Evolutionary conservation across 2,888 invertebrate genomes (phyloP).

Genomic region (Spialia ferax): DNA sequence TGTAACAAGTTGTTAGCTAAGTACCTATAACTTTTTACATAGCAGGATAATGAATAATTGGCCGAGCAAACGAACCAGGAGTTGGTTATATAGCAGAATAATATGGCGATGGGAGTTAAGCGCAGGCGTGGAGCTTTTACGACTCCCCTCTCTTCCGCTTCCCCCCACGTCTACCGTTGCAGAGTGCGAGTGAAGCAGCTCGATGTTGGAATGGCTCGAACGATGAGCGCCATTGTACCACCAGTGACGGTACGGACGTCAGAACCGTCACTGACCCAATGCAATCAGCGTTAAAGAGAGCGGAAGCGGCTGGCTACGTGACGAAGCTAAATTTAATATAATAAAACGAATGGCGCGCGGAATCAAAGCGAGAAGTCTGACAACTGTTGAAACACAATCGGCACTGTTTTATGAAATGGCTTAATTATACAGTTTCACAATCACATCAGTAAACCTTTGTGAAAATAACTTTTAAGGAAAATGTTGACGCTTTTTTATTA

Average conservation of each 20-base stretch:
- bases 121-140: slow-evolving; percentile 70
- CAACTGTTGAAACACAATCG: slow-evolving; percentile 43
- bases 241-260: slow-evolving; percentile 41
- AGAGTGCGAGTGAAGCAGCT: slow-evolving; percentile 58
- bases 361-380: slow-evolving; percentile 52
- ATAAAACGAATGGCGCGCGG: slow-evolving; percentile 54
- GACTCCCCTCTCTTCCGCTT: slow-evolving; percentile 67
- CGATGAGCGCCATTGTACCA: slow-evolving; percentile 56
- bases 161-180: slow-evolving; percentile 59
- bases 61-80: slow-evolving; percentile 73
- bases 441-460: slow-evolving; percentile 15
- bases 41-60: slow-evolving; percentile 68
- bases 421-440: slow-evolving; percentile 26
- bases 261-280: slow-evolving; percentile 48
- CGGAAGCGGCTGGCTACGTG: slow-evolving; percentile 56
- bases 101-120: slow-evolving; percentile 62
- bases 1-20: too few species aligned
- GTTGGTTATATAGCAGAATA: slow-evolving; percentile 70
- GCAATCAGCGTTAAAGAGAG: slow-evolving; percentile 62
- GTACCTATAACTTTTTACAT: slow-evolving; percentile 55
- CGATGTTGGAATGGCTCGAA: slow-evolving; percentile 43
- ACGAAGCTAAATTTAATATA: slow-evolving; percentile 61
- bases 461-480: slow-evolving; percentile 10
- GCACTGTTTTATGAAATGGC: slow-evolving; percentile 32
- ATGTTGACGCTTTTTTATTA: neutral